These are phyloP conservation scores for Notodonta ziczac DNA, from an alignment of 2,888 invertebrate genomes.

Conservation along the genomic window DNA sequence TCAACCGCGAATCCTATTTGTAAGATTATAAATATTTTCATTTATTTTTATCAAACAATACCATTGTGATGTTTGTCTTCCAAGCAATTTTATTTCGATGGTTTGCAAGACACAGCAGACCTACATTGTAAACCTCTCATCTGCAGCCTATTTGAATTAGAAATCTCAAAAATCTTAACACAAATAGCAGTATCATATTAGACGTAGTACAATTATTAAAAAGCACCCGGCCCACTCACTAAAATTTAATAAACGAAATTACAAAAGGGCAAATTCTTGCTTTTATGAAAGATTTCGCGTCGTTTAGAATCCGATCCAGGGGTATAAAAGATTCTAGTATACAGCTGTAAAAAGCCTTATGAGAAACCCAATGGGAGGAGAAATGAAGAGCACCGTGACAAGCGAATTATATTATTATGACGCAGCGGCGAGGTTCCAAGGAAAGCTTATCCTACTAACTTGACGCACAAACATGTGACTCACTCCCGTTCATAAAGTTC, in stretches of 20 bases:
- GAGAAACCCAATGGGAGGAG: slow-evolving; percentile 27
- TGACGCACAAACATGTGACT: slow-evolving; percentile 47
- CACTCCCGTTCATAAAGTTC: slow-evolving; percentile 27
- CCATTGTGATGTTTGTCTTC: no score
- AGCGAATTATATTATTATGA: slow-evolving; percentile 40
- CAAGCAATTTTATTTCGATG: no score
- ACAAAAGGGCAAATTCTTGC: slow-evolving; percentile 20
- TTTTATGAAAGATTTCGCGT: slow-evolving; percentile 26
- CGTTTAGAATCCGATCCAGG: slow-evolving; percentile 20
- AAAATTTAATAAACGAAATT: slow-evolving; percentile 31
- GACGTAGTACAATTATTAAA: slow-evolving; percentile 17
- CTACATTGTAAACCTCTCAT: no score
- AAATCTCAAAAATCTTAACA: not conserved
- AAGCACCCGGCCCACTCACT: slow-evolving; percentile 21
- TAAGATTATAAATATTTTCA: no score
- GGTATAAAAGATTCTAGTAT: slow-evolving; percentile 30
- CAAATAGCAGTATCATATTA: slow-evolving; percentile 17
- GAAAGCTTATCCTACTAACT: slow-evolving; percentile 30
- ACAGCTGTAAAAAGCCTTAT: slow-evolving; percentile 30
- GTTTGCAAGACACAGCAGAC: no score
- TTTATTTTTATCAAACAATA: no score
- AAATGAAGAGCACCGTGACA: slow-evolving; percentile 34
- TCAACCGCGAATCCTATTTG: no score
- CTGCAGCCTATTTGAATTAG: no score
- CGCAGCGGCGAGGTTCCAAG: slow-evolving; percentile 25